Percentiles rank a stretch among this genome's conserved stretches.
Conservation (phyloP, 2,797 vertebrate species). For the Dipus sagitta region DNA sequence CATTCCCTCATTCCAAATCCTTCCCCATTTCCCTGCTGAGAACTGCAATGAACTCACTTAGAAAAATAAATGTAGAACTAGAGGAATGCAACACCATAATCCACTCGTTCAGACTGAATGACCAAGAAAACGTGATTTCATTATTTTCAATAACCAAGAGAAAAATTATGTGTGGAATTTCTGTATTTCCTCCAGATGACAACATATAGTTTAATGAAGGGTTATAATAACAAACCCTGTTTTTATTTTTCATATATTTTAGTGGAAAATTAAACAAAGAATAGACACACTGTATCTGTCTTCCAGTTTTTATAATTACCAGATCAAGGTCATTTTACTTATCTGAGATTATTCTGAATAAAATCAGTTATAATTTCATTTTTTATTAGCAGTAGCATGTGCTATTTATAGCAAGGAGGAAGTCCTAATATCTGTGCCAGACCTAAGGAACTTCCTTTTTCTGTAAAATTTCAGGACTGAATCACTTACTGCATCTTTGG, state of each 20-base stretch:
- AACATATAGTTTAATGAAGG: constrained; percentile 81
- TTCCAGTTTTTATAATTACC: constrained; percentile 16
- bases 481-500: constrained; percentile 78
- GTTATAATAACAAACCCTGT: constrained; percentile 85
- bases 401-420: constrained; percentile 86
- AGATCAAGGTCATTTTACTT: constrained; percentile 15
- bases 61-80: constrained; percentile 75
- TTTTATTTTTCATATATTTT: constrained; percentile 23
- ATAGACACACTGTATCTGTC: neutral
- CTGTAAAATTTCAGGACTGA: constrained; percentile 87
- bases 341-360: constrained; percentile 10
- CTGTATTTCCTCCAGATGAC: constrained; percentile 63
- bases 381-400: constrained; percentile 81
- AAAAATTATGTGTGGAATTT: constrained; percentile 67
- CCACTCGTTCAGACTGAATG: constrained; percentile 55
- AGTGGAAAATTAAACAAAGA: constrained; percentile 24
- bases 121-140: constrained; percentile 65
- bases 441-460: constrained; percentile 81
- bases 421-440: constrained; percentile 82
- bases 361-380: constrained; percentile 53
- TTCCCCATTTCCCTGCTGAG: constrained; percentile 42
- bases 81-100: constrained; percentile 64
- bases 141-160: constrained; percentile 71
- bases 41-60: constrained; percentile 70
- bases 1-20: constrained; percentile 27